A percentile compares a stretch with the other conserved stretches of the same genome.
Conservation (phyloP, 2,113 vertebrate genomes). For the Cyprinodon variegatus region DNA sequence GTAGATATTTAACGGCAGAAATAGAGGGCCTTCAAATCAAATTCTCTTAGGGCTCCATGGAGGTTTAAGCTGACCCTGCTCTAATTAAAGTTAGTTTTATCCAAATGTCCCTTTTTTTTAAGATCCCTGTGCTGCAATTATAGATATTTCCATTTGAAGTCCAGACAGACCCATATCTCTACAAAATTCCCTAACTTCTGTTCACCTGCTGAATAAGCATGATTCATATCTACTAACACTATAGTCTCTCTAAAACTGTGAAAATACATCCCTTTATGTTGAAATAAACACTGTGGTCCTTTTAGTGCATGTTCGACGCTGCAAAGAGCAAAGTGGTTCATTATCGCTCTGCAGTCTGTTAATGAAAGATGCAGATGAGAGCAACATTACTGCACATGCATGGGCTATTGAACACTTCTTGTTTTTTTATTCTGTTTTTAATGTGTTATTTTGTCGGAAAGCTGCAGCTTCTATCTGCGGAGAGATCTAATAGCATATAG, state of each 20-base stretch:
- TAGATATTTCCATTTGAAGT: not conserved
- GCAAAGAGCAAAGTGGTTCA: constrained; percentile 16
- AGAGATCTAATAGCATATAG: not conserved
- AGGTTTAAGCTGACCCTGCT: no score
- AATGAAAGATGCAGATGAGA: constrained; percentile 53
- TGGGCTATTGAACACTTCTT: constrained; percentile 43
- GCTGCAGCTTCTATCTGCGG: constrained; percentile 12
- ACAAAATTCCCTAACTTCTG: not conserved
- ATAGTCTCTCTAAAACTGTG: not conserved
- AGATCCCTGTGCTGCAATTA: no score
- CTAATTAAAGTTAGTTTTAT: no score
- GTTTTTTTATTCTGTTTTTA: not conserved
- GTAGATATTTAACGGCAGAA: no score
- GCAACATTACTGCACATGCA: constrained; percentile 21
- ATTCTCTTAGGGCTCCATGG: no score
- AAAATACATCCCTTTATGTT: not conserved
- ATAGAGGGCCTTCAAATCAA: no score
- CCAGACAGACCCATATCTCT: not conserved
- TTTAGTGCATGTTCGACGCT: constrained; percentile 2
- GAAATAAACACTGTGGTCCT: not conserved
- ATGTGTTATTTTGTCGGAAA: not conserved
- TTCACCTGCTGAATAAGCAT: not conserved
- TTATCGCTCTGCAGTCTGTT: constrained; percentile 35
- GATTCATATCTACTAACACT: not conserved
- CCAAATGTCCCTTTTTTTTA: no score